phyloP scores from a whole-genome alignment of 2,888 invertebrate species.

The Drosophila siamana region DNA sequence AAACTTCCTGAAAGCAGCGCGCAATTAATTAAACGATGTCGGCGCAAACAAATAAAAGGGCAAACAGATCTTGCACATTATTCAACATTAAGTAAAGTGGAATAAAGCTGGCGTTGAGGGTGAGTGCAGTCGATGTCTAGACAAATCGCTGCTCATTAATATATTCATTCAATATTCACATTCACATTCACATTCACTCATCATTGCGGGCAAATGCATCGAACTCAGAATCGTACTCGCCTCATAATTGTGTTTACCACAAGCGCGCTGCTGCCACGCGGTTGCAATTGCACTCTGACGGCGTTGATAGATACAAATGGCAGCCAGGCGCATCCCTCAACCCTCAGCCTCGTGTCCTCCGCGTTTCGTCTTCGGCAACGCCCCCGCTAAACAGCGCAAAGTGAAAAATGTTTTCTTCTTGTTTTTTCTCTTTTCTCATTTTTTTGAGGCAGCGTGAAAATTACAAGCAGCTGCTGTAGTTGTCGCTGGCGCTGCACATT shows the following conservation, averaged over 20 bases:
- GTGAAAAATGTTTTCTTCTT: constrained; percentile 69
- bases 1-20: constrained; percentile 38
- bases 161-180: constrained; percentile 73
- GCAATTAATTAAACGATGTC: constrained; percentile 70
- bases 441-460: constrained; percentile 70
- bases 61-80: constrained; percentile 70
- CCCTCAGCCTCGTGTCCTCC: background rate
- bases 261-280: constrained; percentile 45
- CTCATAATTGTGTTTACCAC: constrained; percentile 62
- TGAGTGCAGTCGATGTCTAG: constrained; percentile 38
- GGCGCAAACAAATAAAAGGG: constrained; percentile 19
- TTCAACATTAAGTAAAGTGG: constrained; percentile 65
- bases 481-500: constrained; percentile 43
- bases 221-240: constrained; percentile 24
- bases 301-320: constrained; percentile 79
- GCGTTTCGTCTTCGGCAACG: constrained; percentile 46
- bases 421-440: constrained; percentile 19
- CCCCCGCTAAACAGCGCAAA: constrained; percentile 52
- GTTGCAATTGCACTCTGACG: constrained; percentile 74
- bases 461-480: constrained; percentile 74
- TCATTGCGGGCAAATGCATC: constrained; percentile 72
- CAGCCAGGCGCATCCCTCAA: constrained; percentile 21
- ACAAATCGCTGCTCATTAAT: constrained; percentile 84
- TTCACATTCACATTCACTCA: constrained; percentile 75
- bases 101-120: background rate